These are phyloP conservation scores for Tanytarsus gracilentus DNA, from an alignment of 2,888 invertebrate genomes.

Conservation along the genomic window DNA sequence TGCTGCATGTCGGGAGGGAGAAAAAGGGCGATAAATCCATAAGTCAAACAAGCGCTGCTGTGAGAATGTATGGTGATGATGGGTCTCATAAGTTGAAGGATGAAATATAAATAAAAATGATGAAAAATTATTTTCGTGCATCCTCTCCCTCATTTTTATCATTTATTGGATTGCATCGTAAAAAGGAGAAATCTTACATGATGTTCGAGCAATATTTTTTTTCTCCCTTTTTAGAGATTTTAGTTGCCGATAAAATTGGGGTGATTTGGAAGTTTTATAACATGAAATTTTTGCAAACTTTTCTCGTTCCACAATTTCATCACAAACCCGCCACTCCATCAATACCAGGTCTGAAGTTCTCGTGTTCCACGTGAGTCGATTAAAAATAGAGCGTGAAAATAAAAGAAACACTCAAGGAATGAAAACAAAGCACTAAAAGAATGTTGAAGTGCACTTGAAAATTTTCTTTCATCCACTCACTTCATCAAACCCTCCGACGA, in stretches of 20 bases:
- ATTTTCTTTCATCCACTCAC: not conserved
- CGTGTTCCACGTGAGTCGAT: too few relatives aligned
- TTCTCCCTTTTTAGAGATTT: not conserved
- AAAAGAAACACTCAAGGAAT: not conserved
- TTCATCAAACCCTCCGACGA: not conserved
- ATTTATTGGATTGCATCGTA: constrained; percentile 26
- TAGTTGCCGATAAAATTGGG: too few relatives aligned
- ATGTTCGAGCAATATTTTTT: not conserved
- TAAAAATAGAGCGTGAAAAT: too few relatives aligned
- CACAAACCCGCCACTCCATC: too few relatives aligned
- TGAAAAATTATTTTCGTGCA: constrained; percentile 18
- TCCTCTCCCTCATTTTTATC: not conserved
- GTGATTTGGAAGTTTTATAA: not conserved
- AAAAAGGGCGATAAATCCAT: constrained; percentile 8
- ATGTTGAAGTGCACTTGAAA: not conserved
- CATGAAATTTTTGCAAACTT: not conserved
- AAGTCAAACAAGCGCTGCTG: constrained; percentile 20
- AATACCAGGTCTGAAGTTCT: too few relatives aligned
- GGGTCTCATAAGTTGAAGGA: constrained; percentile 1
- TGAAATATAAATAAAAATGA: constrained; percentile 3
- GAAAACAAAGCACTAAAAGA: not conserved
- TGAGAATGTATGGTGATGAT: not conserved
- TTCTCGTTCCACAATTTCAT: too few relatives aligned
- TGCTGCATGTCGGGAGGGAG: constrained; percentile 6
- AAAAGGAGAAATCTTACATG: not conserved